A percentile compares a stretch with the other conserved stretches of the same genome.
Evolutionary conservation across 2,797 vertebrate species (phyloP).

Genomic region (Cryptoprocta ferox): DNA sequence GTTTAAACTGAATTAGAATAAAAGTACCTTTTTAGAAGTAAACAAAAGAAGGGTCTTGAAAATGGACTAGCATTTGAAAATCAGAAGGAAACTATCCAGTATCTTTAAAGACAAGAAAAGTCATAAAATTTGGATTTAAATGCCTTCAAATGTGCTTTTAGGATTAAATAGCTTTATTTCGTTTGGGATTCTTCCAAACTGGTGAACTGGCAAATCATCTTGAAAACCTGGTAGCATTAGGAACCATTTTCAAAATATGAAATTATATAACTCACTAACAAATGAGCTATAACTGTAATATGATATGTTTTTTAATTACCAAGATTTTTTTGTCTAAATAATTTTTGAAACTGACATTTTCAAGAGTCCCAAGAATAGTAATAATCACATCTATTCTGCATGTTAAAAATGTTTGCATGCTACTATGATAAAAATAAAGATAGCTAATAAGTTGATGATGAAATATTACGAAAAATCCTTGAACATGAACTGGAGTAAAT

Average conservation of each 20-base stretch:
- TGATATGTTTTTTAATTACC: neutral
- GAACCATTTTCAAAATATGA: conserved; percentile 9
- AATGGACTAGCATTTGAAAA: conserved; percentile 31
- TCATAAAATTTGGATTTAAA: conserved; percentile 48
- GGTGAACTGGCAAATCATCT: neutral
- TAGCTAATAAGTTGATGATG: conserved; percentile 7
- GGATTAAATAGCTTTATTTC: neutral
- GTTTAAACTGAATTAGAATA: conserved; percentile 5
- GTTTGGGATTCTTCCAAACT: neutral
- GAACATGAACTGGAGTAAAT: conserved; percentile 27
- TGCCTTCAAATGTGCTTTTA: neutral
- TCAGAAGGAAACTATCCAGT: neutral
- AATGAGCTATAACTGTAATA: neutral
- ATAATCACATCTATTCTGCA: conserved; percentile 20
- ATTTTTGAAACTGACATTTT: conserved; percentile 31
- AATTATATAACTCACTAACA: conserved; percentile 25
- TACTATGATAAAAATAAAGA: conserved; percentile 30
- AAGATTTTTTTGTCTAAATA: conserved; percentile 14
- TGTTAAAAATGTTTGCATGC: conserved; percentile 42
- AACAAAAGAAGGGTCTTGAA: neutral
- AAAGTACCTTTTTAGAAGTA: neutral
- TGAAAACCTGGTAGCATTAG: conserved; percentile 43
- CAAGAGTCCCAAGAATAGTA: neutral
- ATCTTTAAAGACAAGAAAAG: conserved; percentile 37
- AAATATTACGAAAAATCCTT: neutral